Evolutionary conservation across 2,797 vertebrate species (phyloP).

Genomic region (Bufotes viridis): DNA sequence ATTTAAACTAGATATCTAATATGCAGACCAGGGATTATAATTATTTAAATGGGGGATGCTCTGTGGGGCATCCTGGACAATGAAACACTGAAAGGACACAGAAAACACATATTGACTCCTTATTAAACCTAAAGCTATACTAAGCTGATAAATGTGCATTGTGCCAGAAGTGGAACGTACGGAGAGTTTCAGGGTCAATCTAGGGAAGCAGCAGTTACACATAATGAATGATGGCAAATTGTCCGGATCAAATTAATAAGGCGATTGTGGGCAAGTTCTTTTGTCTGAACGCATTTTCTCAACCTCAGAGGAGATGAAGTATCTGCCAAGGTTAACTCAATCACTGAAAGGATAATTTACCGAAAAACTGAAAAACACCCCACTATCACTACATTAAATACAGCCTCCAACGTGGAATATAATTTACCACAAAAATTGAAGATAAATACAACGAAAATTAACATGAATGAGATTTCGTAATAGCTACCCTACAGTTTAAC

Average conservation of each 20-base stretch:
- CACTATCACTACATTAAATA: neutral
- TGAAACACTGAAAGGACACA: conserved; percentile 7
- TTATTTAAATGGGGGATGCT: conserved; percentile 41
- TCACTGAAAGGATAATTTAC: neutral
- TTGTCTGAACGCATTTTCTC: neutral
- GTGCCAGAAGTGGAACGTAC: neutral
- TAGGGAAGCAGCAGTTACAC: neutral
- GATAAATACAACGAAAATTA: neutral
- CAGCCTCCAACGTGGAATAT: neutral
- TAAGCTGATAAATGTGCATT: conserved; percentile 5
- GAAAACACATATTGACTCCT: conserved; percentile 30
- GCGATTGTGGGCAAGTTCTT: neutral
- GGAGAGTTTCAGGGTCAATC: neutral
- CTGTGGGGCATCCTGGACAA: conserved; percentile 14
- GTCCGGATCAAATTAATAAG: neutral
- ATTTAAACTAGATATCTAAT: conserved; percentile 69
- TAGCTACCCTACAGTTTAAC: too few species aligned
- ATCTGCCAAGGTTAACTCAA: neutral
- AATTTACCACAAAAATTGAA: neutral
- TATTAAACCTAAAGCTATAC: neutral
- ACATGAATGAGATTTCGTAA: too few species aligned
- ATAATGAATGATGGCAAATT: neutral
- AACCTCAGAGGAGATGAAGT: neutral
- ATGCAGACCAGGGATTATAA: conserved; percentile 69
- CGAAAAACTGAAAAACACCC: neutral